Conservation (phyloP, 2,888 invertebrate genomes). For the Hemaris fuciformis region DNA sequence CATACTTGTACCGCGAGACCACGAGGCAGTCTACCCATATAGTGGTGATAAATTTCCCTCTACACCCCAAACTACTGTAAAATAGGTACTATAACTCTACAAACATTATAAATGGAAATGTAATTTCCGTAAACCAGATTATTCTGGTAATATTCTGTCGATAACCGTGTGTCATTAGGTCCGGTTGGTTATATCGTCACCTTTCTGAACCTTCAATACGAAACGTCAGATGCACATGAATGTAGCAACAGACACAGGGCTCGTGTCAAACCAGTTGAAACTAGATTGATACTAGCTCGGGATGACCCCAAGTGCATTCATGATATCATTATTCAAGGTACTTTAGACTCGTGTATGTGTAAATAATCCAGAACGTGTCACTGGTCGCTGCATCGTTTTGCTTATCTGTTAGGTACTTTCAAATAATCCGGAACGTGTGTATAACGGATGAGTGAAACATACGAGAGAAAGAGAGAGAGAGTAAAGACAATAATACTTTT, state of each 20-base stretch:
- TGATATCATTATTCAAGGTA: slow-evolving; percentile 16
- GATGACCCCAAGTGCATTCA: slow-evolving; percentile 37
- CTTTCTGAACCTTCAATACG: slow-evolving; percentile 11
- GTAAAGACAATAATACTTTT: too few species aligned
- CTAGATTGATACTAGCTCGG: slow-evolving; percentile 37
- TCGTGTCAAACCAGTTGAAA: slow-evolving; percentile 50
- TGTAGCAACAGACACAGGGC: slow-evolving; percentile 29
- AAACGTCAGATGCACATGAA: background rate
- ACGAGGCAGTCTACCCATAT: too few species aligned
- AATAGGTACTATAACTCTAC: background rate
- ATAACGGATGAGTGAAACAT: too few species aligned
- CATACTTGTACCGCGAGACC: too few species aligned
- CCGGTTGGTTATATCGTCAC: slow-evolving; percentile 24
- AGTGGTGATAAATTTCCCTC: background rate
- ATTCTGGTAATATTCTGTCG: slow-evolving; percentile 21
- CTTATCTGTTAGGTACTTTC: background rate
- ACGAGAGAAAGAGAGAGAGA: too few species aligned
- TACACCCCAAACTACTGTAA: background rate
- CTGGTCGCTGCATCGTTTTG: background rate
- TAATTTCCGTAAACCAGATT: slow-evolving; percentile 18
- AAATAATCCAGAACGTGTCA: background rate
- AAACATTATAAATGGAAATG: background rate
- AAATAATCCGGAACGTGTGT: too few species aligned
- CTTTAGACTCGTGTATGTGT: slow-evolving; percentile 20
- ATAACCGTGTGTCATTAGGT: slow-evolving; percentile 26